A percentile compares a stretch with the other conserved stretches of the same genome.
Conservation (phyloP, 2,113 vertebrate species). For the Alligator mississippiensis region DNA sequence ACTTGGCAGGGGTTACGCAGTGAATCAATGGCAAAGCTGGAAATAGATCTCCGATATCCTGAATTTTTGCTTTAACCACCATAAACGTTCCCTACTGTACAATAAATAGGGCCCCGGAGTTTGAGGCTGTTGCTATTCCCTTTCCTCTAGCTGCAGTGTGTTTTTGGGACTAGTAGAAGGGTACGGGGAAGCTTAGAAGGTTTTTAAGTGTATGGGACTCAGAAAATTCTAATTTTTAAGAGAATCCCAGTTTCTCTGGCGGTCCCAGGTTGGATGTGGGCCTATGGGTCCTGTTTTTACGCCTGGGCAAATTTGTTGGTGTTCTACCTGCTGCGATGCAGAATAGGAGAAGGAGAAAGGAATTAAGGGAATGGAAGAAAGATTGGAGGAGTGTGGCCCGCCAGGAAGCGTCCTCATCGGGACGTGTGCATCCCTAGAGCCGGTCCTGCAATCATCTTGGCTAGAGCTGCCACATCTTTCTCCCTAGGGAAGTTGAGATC, state of each 20-base stretch:
- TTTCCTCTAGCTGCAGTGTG: neutral
- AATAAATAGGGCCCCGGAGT: neutral
- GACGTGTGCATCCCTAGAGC: neutral
- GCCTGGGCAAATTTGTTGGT: neutral
- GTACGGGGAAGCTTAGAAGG: neutral
- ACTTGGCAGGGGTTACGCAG: neutral
- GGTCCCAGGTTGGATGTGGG: neutral
- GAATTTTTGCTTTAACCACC: neutral
- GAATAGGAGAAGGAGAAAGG: neutral
- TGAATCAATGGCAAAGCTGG: neutral
- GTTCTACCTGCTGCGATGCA: neutral
- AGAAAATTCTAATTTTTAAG: neutral
- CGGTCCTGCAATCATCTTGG: neutral
- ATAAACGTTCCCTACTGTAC: neutral
- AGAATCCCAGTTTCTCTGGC: neutral
- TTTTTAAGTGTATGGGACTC: neutral
- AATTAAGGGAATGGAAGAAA: neutral
- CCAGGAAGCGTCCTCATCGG: neutral
- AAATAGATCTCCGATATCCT: neutral
- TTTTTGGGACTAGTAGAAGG: neutral
- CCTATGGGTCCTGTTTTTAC: neutral
- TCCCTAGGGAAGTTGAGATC: neutral
- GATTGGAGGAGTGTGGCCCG: neutral
- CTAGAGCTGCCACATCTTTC: neutral
- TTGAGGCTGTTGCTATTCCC: neutral